Evolutionary conservation across 2,888 invertebrate species (phyloP).

Genomic region (Rhabditoides inermis): DNA sequence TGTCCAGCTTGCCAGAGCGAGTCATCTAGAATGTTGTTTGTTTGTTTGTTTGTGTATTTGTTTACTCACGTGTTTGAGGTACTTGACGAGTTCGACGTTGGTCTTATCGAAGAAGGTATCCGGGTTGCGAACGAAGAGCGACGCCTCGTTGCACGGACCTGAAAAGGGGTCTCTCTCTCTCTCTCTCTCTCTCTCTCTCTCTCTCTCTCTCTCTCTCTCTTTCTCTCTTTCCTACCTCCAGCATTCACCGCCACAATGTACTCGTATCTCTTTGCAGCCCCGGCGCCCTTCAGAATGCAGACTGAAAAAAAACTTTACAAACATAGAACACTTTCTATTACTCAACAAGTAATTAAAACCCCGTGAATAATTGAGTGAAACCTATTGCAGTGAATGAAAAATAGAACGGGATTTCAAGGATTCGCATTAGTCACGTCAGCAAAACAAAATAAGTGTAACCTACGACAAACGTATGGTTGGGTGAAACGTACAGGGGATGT

Average conservation of each 20-base stretch:
- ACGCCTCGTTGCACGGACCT: slow-evolving; percentile 27
- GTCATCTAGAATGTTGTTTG: no score
- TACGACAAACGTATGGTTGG: not conserved
- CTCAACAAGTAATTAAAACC: not conserved
- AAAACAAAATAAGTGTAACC: no score
- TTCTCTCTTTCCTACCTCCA: not conserved
- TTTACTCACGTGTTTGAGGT: slow-evolving; percentile 24
- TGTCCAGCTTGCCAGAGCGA: no score
- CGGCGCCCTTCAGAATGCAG: slow-evolving; percentile 11
- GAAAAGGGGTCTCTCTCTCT: not conserved
- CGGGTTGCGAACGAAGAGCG: slow-evolving; percentile 26
- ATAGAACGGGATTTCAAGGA: no score
- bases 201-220: not conserved
- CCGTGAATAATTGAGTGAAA: not conserved
- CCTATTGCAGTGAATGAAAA: not conserved
- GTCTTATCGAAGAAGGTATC: slow-evolving; percentile 27
- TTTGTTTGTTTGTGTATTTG: no score
- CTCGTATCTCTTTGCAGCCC: slow-evolving; percentile 8
- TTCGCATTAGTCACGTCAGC: no score
- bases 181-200: not conserved
- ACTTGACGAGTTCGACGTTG: slow-evolving; percentile 22
- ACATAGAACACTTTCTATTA: not conserved
- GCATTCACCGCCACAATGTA: slow-evolving; percentile 12
- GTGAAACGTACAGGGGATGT: slow-evolving; percentile 17
- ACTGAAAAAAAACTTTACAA: slow-evolving; percentile 6